A percentile compares a stretch with the other conserved stretches of the same genome.
phyloP scores from a whole-genome alignment of 1,140 invertebrate species.

The Nymphalis io region DNA sequence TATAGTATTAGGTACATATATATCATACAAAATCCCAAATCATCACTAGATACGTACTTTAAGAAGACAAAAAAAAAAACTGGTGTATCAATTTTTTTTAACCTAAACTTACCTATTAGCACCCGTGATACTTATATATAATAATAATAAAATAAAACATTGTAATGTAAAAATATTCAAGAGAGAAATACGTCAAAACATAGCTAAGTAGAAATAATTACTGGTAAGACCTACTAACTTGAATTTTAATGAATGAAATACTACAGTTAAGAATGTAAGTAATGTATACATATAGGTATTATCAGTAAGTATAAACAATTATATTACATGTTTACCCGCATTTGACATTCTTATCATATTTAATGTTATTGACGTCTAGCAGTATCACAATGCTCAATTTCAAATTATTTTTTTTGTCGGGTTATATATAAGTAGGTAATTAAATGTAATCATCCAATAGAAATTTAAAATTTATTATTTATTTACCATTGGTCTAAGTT shows the following conservation, averaged over 20 bases:
- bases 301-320: constrained; percentile 39
- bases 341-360: constrained; percentile 64
- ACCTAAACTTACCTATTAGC: constrained; percentile 5
- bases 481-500: constrained; percentile 1
- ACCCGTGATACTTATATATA: background rate
- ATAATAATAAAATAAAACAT: constrained; percentile 13
- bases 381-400: constrained; percentile 25
- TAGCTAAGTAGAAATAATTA: constrained; percentile 28
- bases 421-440: background rate
- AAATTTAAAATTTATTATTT: background rate
- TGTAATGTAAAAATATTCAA: constrained; percentile 19
- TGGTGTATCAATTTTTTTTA: too few species aligned
- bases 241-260: constrained; percentile 32
- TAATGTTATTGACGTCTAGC: constrained; percentile 60
- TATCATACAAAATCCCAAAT: too few species aligned
- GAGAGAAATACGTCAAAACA: constrained; percentile 14
- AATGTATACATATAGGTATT: constrained; percentile 25
- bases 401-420: constrained; percentile 14
- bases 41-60: too few species aligned
- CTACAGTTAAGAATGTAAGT: constrained; percentile 25
- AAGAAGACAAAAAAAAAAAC: too few species aligned
- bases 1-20: too few species aligned
- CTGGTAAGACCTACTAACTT: constrained; percentile 14
- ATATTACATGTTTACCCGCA: constrained; percentile 38
- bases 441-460: background rate